A percentile compares a stretch with the other conserved stretches of the same genome.
These are phyloP conservation scores for Penaeus indicus DNA, from an alignment of 1,140 invertebrate species.

Conservation along the genomic window DNA sequence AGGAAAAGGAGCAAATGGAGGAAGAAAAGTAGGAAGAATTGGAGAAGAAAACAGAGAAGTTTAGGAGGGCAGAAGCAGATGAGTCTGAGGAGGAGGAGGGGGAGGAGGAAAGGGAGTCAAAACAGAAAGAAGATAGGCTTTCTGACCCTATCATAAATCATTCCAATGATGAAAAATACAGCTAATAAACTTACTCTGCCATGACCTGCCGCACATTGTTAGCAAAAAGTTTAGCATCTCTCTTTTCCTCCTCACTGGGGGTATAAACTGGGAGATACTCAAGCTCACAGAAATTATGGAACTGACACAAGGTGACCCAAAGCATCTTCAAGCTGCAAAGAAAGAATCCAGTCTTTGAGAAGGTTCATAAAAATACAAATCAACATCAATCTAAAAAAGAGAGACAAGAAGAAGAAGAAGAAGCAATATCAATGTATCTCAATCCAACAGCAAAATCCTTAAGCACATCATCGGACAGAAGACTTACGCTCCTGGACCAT, in stretches of 20 bases:
- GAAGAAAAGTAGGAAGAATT: too few species aligned
- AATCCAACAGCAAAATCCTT: too few species aligned
- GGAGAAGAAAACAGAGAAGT: too few species aligned
- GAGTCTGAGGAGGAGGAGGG: too few species aligned
- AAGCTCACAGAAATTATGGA: conserved; percentile 91
- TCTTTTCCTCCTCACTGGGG: conserved; percentile 87
- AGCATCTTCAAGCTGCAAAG: conserved; percentile 81
- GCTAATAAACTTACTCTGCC: conserved; percentile 78
- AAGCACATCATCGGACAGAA: background rate
- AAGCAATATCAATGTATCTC: background rate
- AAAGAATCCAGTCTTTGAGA: conserved; percentile 43
- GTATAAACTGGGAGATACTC: conserved; percentile 94
- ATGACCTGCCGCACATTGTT: conserved; percentile 90
- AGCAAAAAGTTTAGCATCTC: conserved; percentile 90
- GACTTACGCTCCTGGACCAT: conserved; percentile 94
- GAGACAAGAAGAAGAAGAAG: background rate
- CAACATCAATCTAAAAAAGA: background rate
- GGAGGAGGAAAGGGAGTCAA: too few species aligned
- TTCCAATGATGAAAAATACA: background rate
- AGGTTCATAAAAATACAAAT: background rate
- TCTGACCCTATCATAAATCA: too few species aligned
- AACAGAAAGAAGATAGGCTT: too few species aligned
- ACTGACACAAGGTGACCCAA: conserved; percentile 92
- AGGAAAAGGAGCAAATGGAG: too few species aligned
- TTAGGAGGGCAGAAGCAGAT: too few species aligned